Percentiles rank a stretch among this genome's conserved stretches.
These are phyloP conservation scores for Unio pictorum DNA, from an alignment of 2,888 invertebrate species.

Conservation along the genomic window DNA sequence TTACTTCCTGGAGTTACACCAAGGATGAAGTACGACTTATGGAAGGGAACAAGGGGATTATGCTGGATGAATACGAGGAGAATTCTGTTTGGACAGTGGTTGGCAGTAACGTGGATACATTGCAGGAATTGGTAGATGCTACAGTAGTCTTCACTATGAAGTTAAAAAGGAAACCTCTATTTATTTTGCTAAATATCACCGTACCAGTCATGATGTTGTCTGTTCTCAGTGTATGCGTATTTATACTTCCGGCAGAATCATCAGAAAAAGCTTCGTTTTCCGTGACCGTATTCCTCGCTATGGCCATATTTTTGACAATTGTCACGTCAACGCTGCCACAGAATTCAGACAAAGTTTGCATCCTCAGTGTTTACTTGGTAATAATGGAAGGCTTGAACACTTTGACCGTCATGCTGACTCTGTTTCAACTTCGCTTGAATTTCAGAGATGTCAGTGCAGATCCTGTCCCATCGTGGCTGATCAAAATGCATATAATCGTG, in stretches of 20 bases:
- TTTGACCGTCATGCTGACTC: slow-evolving; percentile 24
- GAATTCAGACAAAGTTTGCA: slow-evolving; percentile 29
- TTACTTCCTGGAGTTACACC: slow-evolving; percentile 38
- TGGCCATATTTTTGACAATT: slow-evolving; percentile 44
- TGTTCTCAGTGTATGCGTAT: slow-evolving; percentile 31
- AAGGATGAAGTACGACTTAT: slow-evolving; percentile 12
- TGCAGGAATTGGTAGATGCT: slow-evolving; percentile 14
- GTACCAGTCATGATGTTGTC: slow-evolving; percentile 35
- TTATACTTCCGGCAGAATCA: slow-evolving; percentile 34
- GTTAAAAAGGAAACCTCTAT: slow-evolving; percentile 38
- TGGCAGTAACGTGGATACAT: slow-evolving; percentile 9
- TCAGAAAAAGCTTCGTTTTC: slow-evolving; percentile 39
- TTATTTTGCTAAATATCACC: slow-evolving; percentile 36
- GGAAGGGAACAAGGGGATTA: slow-evolving; percentile 18
- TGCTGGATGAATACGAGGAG: slow-evolving; percentile 22
- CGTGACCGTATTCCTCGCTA: slow-evolving; percentile 37
- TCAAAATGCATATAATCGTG: slow-evolving; percentile 8
- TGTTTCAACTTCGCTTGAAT: slow-evolving; percentile 27
- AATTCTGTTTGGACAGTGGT: slow-evolving; percentile 36
- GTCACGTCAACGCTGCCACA: slow-evolving; percentile 34
- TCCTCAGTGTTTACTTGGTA: slow-evolving; percentile 32
- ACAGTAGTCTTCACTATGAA: slow-evolving; percentile 29
- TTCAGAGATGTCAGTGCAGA: slow-evolving; percentile 13
- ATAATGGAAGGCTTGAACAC: slow-evolving; percentile 30
- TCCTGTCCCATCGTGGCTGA: slow-evolving; percentile 10